Conservation (phyloP, 2,888 invertebrate genomes). For the Ectemnius lituratus region DNA sequence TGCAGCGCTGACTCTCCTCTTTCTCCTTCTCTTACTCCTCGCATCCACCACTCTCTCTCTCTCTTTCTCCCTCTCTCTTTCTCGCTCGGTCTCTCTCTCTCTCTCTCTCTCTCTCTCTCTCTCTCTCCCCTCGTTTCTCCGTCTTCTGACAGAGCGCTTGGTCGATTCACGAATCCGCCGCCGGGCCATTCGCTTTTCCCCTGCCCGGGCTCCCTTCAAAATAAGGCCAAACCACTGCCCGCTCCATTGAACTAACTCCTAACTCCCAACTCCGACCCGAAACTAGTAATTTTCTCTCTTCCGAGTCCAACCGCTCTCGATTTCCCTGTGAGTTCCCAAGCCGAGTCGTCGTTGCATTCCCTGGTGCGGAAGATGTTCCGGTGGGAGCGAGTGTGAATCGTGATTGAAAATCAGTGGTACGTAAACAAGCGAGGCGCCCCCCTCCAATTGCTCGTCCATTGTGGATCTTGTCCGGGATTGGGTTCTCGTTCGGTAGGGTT, state of each 20-base stretch:
- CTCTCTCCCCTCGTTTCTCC: slow-evolving; percentile 38
- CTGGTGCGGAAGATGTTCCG: background rate
- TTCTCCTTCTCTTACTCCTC: too few relatives aligned
- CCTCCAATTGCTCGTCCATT: too few relatives aligned
- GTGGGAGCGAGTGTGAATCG: background rate
- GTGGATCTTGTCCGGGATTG: too few relatives aligned
- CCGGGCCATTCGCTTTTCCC: slow-evolving; percentile 64
- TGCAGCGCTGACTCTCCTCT: slow-evolving; percentile 19
- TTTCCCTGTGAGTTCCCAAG: background rate
- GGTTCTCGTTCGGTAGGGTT: too few relatives aligned
- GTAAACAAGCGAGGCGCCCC: background rate
- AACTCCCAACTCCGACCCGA: background rate
- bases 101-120: slow-evolving; percentile 14
- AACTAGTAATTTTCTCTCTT: background rate
- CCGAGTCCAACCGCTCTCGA: background rate
- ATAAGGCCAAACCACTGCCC: slow-evolving; percentile 52
- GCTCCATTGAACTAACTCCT: background rate
- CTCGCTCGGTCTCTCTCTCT: slow-evolving; percentile 12
- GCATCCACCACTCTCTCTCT: too few relatives aligned
- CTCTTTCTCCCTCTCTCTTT: slow-evolving; percentile 13
- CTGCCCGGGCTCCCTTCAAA: slow-evolving; percentile 66
- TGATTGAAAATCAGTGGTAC: slow-evolving; percentile 4
- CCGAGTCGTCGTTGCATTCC: too few relatives aligned
- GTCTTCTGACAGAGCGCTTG: slow-evolving; percentile 66
- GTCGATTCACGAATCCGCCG: slow-evolving; percentile 68